Evolutionary conservation across 1,140 invertebrate genomes (phyloP).

Genomic region (Drosophila orosa): DNA sequence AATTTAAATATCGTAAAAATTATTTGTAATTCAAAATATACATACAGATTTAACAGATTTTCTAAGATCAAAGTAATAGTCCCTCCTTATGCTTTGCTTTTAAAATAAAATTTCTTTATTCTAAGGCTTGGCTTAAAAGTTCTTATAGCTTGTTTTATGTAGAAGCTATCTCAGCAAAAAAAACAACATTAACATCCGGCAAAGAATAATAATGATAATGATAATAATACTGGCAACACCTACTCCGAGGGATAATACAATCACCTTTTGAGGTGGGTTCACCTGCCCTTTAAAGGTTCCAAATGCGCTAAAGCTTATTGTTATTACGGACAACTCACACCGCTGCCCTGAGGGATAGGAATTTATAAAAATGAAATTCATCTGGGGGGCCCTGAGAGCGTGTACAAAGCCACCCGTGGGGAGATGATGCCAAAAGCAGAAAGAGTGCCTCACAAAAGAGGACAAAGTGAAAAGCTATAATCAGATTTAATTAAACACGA

Average conservation of each 20-base stretch:
- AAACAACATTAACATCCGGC: not conserved
- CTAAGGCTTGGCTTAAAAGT: too few species aligned
- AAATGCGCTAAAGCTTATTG: constrained; percentile 12
- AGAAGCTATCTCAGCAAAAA: too few species aligned
- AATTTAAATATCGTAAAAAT: not conserved
- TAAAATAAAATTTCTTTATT: too few species aligned
- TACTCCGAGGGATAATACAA: not conserved
- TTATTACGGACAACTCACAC: constrained; percentile 4
- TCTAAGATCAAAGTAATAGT: too few species aligned
- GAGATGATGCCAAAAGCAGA: constrained; percentile 37
- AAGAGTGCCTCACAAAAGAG: constrained; percentile 31
- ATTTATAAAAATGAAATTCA: constrained; percentile 32
- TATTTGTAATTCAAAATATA: not conserved
- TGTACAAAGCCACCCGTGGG: constrained; percentile 21
- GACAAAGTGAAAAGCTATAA: constrained; percentile 75
- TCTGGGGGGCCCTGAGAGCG: not conserved
- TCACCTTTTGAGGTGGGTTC: not conserved
- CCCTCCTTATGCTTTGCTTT: not conserved
- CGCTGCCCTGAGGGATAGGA: constrained; percentile 8
- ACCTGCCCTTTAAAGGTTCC: constrained; percentile 2
- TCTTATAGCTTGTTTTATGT: not conserved
- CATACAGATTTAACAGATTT: not conserved
- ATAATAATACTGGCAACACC: not conserved
- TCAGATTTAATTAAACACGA: constrained; percentile 81
- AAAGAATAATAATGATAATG: not conserved